A percentile compares a stretch with the other conserved stretches of the same genome.
Evolutionary conservation across 2,888 invertebrate species (phyloP).

Genomic region (Cosmia trapezina): DNA sequence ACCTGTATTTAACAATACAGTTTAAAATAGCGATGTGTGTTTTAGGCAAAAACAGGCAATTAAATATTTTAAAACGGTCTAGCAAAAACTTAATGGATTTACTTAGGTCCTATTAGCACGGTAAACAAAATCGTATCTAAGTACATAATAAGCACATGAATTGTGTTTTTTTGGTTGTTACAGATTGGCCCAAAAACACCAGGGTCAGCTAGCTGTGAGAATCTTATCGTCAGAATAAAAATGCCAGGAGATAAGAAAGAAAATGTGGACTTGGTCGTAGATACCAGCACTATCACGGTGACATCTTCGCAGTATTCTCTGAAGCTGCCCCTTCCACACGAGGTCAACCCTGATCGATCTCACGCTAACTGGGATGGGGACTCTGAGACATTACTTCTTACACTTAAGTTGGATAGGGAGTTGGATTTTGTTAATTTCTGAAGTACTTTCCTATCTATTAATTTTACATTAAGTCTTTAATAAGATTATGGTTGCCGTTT

Average conservation of each 20-base stretch:
- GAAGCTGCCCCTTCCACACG: conserved; percentile 94
- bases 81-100: conserved; percentile 19
- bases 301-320: conserved; percentile 92
- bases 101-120: background rate
- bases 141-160: background rate
- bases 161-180: conserved; percentile 22
- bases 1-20: background rate
- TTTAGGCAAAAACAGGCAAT: conserved; percentile 4
- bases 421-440: conserved; percentile 97
- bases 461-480: background rate
- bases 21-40: background rate
- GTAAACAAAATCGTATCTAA: background rate
- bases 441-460: conserved; percentile 54
- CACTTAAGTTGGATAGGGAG: conserved; percentile 94
- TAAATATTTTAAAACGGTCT: background rate
- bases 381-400: conserved; percentile 92
- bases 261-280: conserved; percentile 93
- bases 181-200: conserved; percentile 95
- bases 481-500: background rate
- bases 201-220: conserved; percentile 95
- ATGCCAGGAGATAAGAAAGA: conserved; percentile 94
- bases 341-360: conserved; percentile 95
- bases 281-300: conserved; percentile 91
- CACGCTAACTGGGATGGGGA: conserved; percentile 95
- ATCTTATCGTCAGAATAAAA: conserved; percentile 94